A percentile compares a stretch with the other conserved stretches of the same genome.
phyloP scores from a whole-genome alignment of 1,140 invertebrate genomes.

The Zaprionus ghesquierei region DNA sequence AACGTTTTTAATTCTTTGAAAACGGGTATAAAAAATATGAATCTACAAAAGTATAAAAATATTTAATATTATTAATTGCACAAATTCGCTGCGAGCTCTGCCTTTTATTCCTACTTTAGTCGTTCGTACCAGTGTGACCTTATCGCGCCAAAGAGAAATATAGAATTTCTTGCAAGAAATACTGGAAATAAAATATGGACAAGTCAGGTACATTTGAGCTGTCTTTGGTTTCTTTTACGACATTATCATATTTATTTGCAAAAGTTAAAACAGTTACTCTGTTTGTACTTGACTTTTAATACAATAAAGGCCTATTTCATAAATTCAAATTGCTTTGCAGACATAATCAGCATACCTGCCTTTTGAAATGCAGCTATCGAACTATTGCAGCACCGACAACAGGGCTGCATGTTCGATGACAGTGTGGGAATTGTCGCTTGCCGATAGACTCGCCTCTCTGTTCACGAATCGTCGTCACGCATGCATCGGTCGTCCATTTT shows the following conservation, averaged over 20 bases:
- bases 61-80: slow-evolving; percentile 47
- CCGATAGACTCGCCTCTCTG: slow-evolving; percentile 22
- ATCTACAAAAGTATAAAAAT: slow-evolving; percentile 47
- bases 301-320: background rate
- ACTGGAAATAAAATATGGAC: background rate
- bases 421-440: slow-evolving; percentile 9
- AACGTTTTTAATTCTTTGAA: slow-evolving; percentile 22
- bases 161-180: background rate
- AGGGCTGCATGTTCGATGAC: slow-evolving; percentile 11
- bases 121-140: slow-evolving; percentile 28
- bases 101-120: slow-evolving; percentile 51
- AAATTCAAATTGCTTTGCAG: background rate
- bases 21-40: slow-evolving; percentile 28
- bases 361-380: slow-evolving; percentile 1
- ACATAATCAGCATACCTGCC: background rate
- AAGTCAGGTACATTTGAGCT: background rate
- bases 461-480: slow-evolving; percentile 58
- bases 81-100: slow-evolving; percentile 32
- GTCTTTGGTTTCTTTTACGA: background rate
- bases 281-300: background rate
- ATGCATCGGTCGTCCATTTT: slow-evolving; percentile 71
- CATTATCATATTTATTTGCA: background rate
- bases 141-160: background rate
- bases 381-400: background rate
- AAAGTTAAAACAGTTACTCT: background rate